Base-by-base conservation (phyloP, 2,888 invertebrate genomes). In the Drosophila leonis region DNA sequence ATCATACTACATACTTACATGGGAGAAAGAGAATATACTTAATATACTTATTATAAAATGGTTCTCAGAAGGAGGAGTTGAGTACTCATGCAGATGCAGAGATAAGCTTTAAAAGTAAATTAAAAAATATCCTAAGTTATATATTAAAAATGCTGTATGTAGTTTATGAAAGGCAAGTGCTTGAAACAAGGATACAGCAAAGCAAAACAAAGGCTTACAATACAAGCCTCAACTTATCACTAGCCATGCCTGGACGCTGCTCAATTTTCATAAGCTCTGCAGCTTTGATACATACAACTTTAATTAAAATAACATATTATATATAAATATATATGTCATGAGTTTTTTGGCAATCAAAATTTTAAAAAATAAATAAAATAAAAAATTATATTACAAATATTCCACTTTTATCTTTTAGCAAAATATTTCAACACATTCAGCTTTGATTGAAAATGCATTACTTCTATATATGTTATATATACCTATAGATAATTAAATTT, bases 401-500 rank as follows among this genome's bases (percentile, higher is more conserved):
- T 41, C 1, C 39, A 41, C 9, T 10, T 18, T 18, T 18, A 18
- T 10, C n/a, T n/a, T 41, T 41, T 4, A 44, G 13, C 13, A 13
- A 24, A 6, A 18, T 31, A 13, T 49, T 12, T 6, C 7, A 18
- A 12, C 5, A 12, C 7, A 29, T 49, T 31, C 12, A 13, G 12
- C 8, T 49, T 6, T 18, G 6, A n/a, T 18, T 2, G n/a, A 18
- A 18, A 9, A 31, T 29, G 29, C 18, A 29, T 48, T 12, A 48
- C 29, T 27, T 5, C n/a, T 12, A 24, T 24, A 24, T 24, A 4
- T 3, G 0, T 31, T 12, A 51, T 15, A 33, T 35, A 20, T 37
- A 12, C 8, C 15, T 15, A 20, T 24, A 9, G 24, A 44, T 31
- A 65, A 60, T 66, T 57, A 42, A 61, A 48, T 52, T 56, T 59